These are phyloP conservation scores for Rotaria magnacalcarata DNA, from an alignment of 2,888 invertebrate species.

Conservation along the genomic window DNA sequence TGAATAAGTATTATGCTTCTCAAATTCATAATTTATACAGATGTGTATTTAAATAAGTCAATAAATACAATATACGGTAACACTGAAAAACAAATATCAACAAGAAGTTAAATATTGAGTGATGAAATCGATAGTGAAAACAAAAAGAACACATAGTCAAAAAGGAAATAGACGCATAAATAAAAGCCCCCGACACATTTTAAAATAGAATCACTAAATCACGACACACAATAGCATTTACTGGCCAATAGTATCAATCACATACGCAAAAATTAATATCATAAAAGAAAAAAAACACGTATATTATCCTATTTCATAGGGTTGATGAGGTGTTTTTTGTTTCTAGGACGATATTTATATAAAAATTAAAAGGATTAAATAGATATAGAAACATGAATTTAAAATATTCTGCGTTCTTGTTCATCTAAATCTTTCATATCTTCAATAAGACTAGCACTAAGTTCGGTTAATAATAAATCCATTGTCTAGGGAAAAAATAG, in stretches of 20 bases:
- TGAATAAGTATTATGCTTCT: not conserved
- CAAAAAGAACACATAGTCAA: not conserved
- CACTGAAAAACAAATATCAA: not conserved
- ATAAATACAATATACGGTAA: not conserved
- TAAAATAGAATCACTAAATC: not conserved
- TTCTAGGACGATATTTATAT: too few species aligned
- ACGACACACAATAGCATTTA: not conserved
- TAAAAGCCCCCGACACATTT: not conserved
- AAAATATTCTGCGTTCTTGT: slow-evolving; percentile 30
- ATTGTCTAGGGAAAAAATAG: slow-evolving; percentile 34
- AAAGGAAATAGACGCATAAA: not conserved
- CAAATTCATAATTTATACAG: not conserved
- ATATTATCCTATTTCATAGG: not conserved
- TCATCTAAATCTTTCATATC: slow-evolving; percentile 45
- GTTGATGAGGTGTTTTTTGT: too few species aligned
- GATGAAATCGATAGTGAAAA: not conserved
- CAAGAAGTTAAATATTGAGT: not conserved
- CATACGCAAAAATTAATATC: not conserved
- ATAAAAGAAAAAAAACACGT: not conserved
- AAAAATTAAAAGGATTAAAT: not conserved
- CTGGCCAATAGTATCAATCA: not conserved
- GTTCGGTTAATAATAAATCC: slow-evolving; percentile 41
- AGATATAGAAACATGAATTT: not conserved
- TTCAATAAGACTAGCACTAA: slow-evolving; percentile 42
- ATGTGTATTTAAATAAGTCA: not conserved